A percentile compares a stretch with the other conserved stretches of the same genome.
Evolutionary conservation across 35 echinoderm and acorn worm genomes (phyloP).

Genomic region (Apostichopus californicus): DNA sequence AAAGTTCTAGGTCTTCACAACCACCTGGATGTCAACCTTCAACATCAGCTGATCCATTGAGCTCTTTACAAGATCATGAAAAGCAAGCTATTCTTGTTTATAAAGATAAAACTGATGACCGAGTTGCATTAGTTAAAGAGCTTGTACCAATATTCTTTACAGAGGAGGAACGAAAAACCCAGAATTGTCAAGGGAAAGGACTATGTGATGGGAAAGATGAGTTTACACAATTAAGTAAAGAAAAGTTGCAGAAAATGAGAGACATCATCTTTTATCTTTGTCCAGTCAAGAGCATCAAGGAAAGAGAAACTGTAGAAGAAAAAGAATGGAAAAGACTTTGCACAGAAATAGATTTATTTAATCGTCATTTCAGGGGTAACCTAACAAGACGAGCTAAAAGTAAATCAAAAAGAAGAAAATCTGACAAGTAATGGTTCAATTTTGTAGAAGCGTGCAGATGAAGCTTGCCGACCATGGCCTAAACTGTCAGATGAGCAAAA

Average conservation of each 20-base stretch:
- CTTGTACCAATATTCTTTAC: not conserved
- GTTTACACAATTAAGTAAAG: not conserved
- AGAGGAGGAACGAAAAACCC: not conserved
- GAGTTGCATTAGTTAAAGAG: not conserved
- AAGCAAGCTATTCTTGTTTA: not conserved
- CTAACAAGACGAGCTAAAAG: not conserved
- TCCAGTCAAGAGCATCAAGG: not conserved
- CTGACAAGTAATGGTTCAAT: not conserved
- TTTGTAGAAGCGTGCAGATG: no score
- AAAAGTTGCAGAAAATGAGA: slow-evolving; percentile 4
- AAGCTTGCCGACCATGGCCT: no score
- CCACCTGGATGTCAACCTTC: not conserved
- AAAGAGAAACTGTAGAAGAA: slow-evolving; percentile 5
- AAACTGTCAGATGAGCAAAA: no score
- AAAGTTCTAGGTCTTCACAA: not conserved
- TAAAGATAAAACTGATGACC: not conserved
- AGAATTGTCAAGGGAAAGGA: slow-evolving; percentile 3
- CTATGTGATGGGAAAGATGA: not conserved
- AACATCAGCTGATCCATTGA: not conserved
- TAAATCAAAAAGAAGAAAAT: not conserved
- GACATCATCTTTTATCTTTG: slow-evolving; percentile 21
- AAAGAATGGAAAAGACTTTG: slow-evolving; percentile 20
- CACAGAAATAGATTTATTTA: slow-evolving; percentile 2
- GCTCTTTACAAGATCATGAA: not conserved
- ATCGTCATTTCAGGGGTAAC: not conserved